These are phyloP conservation scores for Incurvaria masculella DNA, from an alignment of 2,888 invertebrate genomes.

Conservation along the genomic window DNA sequence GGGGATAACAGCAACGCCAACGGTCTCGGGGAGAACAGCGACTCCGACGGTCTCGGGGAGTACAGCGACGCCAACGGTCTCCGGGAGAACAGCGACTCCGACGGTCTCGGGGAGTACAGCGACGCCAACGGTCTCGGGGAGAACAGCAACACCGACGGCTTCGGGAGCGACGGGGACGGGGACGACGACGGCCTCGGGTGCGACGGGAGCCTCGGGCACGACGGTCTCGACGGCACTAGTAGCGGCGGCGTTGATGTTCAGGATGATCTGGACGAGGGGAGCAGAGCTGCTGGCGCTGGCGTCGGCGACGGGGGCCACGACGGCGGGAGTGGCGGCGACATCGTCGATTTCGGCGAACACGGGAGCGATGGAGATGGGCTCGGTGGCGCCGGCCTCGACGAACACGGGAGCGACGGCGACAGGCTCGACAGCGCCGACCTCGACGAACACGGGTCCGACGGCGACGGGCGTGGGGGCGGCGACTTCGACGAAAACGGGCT, in stretches of 20 bases:
- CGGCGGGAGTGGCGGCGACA: slow-evolving; percentile 14
- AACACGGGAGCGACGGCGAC: slow-evolving; percentile 12
- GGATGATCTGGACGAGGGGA: slow-evolving; percentile 21
- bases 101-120: slow-evolving; percentile 17
- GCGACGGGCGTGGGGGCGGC: slow-evolving; percentile 5
- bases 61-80: slow-evolving; percentile 20
- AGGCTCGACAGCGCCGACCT: slow-evolving; percentile 7
- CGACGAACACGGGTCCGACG: slow-evolving; percentile 10
- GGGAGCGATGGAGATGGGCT: slow-evolving; percentile 19
- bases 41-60: slow-evolving; percentile 19
- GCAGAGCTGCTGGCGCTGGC: slow-evolving; percentile 13
- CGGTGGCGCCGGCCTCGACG: slow-evolving; percentile 5
- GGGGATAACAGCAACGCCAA: slow-evolving; percentile 18
- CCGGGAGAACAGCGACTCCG: slow-evolving; percentile 15
- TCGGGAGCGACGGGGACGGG: slow-evolving; percentile 9
- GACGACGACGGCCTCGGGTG: slow-evolving; percentile 9
- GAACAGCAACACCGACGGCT: slow-evolving; percentile 8
- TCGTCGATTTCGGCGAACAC: slow-evolving; percentile 17
- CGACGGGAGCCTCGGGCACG: slow-evolving; percentile 8
- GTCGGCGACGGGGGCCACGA: slow-evolving; percentile 21
- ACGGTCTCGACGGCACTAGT: slow-evolving; percentile 9
- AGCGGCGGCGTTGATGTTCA: slow-evolving; percentile 16
- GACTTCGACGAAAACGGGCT: slow-evolving; percentile 15
- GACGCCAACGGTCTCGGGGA: slow-evolving; percentile 11
- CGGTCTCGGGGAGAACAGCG: slow-evolving; percentile 23